Conservation (phyloP, 2,797 vertebrate genomes). For the Cossypha polioptera region DNA sequence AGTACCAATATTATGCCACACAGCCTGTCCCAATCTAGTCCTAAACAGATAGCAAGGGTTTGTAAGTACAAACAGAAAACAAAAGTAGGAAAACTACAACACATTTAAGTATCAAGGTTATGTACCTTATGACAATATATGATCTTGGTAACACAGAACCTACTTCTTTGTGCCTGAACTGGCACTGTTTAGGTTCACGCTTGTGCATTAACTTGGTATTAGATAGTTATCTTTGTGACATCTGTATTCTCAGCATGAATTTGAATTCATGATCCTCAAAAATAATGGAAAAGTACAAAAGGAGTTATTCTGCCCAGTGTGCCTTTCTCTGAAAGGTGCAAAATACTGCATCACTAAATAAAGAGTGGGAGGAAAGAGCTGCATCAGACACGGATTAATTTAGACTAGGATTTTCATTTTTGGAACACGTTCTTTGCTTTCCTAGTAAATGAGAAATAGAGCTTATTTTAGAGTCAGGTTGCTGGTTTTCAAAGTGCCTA, state of each 20-base stretch:
- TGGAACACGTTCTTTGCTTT: conserved; percentile 8
- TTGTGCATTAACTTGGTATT: neutral
- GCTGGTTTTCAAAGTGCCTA: conserved; percentile 15
- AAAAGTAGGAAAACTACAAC: neutral
- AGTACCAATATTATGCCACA: neutral
- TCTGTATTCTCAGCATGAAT: neutral
- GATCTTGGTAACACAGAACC: neutral
- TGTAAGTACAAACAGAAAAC: neutral
- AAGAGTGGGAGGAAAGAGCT: neutral
- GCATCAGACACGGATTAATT: conserved; percentile 16
- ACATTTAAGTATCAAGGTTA: neutral
- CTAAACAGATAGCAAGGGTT: neutral
- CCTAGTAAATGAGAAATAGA: conserved; percentile 6
- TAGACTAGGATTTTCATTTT: conserved; percentile 40
- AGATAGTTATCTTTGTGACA: neutral
- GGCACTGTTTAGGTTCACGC: neutral
- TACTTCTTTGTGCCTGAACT: neutral
- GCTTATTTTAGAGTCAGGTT: conserved; percentile 41
- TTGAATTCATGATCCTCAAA: neutral
- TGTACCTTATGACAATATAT: neutral
- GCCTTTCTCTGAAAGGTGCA: neutral
- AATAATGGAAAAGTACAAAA: neutral
- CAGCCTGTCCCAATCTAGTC: neutral
- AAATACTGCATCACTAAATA: conserved; percentile 2
- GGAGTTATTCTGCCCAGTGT: neutral